Conservation (phyloP, 1,140 invertebrate species). For the Nephila pilipes region DNA sequence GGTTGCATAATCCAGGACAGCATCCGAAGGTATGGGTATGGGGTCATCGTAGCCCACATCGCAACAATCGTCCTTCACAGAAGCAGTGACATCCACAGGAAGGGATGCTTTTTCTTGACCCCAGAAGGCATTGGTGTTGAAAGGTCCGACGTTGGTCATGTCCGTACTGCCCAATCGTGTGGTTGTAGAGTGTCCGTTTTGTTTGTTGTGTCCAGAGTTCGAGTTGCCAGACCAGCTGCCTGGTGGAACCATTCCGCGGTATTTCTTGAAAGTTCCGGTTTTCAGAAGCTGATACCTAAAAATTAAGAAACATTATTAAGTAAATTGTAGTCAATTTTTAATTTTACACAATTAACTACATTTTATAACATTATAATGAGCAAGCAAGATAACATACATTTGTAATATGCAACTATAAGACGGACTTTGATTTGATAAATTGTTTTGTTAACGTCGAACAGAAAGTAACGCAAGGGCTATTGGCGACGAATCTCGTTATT, state of each 20-base stretch:
- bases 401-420: no score
- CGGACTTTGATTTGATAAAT: no score
- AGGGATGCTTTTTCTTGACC: constrained; percentile 50
- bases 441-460: no score
- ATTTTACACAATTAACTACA: no score
- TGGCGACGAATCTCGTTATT: no score
- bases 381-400: no score
- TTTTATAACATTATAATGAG: no score
- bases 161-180: constrained; percentile 65
- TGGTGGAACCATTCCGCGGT: constrained; percentile 72
- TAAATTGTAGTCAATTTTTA: no score
- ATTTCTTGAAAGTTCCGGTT: constrained; percentile 77
- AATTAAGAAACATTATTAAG: no score
- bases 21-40: constrained; percentile 3
- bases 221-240: constrained; percentile 76
- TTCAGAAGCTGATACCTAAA: constrained; percentile 62
- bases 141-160: constrained; percentile 36
- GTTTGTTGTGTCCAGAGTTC: constrained; percentile 69
- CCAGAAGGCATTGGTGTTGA: constrained; percentile 65
- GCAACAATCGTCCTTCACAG: constrained; percentile 45
- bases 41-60: constrained; percentile 22
- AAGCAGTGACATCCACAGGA: constrained; percentile 29
- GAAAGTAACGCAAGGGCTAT: no score
- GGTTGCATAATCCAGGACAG: constrained; percentile 45
- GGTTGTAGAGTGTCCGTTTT: constrained; percentile 72